Conservation (phyloP, 2,797 vertebrate species). For the Eidolon dupreanum region DNA sequence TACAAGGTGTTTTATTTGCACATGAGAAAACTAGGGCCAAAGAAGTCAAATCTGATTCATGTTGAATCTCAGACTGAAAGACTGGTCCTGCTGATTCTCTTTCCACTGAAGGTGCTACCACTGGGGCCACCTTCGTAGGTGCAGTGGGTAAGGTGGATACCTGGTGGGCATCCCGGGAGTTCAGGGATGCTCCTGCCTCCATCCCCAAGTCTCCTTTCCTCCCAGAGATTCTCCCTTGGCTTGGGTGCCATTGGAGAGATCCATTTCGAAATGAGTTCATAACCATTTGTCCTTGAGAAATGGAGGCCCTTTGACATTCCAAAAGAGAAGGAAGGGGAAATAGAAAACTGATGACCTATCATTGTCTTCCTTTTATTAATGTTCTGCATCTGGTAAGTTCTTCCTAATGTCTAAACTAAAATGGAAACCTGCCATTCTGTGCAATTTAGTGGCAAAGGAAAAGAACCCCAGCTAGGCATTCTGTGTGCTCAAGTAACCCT, state of each 20-base stretch:
- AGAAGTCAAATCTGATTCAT: neutral
- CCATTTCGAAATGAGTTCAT: neutral
- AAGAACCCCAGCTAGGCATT: neutral
- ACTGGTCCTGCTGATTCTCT: neutral
- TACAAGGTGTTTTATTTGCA: neutral
- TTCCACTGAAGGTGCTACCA: neutral
- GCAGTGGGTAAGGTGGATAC: neutral
- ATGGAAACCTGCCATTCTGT: neutral
- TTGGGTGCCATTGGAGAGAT: neutral
- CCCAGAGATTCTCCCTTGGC: neutral
- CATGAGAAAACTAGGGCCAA: neutral
- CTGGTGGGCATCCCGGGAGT: neutral
- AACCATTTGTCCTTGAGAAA: neutral
- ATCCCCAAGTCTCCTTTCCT: neutral
- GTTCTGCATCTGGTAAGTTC: neutral
- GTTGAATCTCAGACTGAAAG: neutral
- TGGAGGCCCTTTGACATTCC: neutral
- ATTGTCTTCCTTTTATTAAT: neutral
- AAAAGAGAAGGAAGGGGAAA: neutral
- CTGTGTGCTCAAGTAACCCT: neutral
- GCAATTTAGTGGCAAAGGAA: neutral
- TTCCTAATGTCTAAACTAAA: neutral
- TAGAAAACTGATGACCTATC: neutral
- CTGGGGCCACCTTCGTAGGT: neutral
- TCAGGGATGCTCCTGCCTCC: neutral